Evolutionary conservation across 2,113 vertebrate species (phyloP).

Genomic region (Onychorhynchus coronatus): DNA sequence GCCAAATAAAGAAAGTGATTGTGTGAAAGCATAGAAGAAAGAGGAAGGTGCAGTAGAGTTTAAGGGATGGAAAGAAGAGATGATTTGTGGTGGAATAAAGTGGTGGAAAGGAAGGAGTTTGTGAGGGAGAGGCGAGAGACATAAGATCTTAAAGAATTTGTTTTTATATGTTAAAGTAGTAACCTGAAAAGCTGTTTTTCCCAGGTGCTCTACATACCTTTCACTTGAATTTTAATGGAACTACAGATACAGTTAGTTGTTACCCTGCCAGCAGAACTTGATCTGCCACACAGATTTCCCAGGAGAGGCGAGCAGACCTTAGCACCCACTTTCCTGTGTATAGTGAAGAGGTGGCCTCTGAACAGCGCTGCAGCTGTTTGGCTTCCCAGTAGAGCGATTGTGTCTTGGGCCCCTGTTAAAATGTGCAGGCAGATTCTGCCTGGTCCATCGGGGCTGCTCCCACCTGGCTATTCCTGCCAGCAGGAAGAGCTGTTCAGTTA

Average conservation of each 20-base stretch:
- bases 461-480: not conserved
- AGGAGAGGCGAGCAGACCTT: not conserved
- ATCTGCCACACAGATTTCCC: not conserved
- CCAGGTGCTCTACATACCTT: not conserved
- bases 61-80: slow-evolving; percentile 11
- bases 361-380: not conserved
- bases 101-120: not conserved
- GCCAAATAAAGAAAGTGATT: not conserved
- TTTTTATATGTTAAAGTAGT: not conserved
- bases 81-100: not conserved
- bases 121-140: not conserved
- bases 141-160: not conserved
- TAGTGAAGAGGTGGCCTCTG: not conserved
- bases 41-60: not conserved
- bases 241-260: not conserved
- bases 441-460: rapidly evolving
- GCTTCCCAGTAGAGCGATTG: not conserved
- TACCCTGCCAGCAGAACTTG: not conserved
- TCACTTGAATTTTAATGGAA: not conserved
- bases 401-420: not conserved
- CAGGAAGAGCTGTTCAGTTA: not conserved
- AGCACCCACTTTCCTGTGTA: not conserved
- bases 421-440: not conserved
- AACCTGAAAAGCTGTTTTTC: not conserved
- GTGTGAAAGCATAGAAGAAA: not conserved